Evolutionary conservation across 2,888 invertebrate species (phyloP).

Genomic region (Lasioglossum villosulum): DNA sequence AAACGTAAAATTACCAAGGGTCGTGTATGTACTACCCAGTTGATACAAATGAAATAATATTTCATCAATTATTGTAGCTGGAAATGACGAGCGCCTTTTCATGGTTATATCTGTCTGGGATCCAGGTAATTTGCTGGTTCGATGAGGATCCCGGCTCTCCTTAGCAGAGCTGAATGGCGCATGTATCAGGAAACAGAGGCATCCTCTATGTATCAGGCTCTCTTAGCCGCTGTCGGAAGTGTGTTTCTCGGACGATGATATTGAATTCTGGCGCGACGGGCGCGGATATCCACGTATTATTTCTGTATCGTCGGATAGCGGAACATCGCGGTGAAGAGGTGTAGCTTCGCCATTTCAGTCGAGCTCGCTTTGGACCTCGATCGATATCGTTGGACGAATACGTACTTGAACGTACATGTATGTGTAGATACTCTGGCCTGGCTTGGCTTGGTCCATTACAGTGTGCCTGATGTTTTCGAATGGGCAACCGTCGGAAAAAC

Average conservation of each 20-base stretch:
- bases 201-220: slow-evolving; percentile 1
- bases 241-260: slow-evolving; percentile 16
- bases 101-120: no score
- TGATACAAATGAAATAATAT: not conserved
- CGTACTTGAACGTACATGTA: slow-evolving; percentile 17
- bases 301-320: slow-evolving; percentile 37
- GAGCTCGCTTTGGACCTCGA: slow-evolving; percentile 41
- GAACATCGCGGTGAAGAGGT: slow-evolving; percentile 24
- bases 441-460: slow-evolving; percentile 46
- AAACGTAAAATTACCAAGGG: not conserved
- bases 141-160: not conserved
- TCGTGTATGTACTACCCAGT: not conserved
- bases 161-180: not conserved
- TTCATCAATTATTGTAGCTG: not conserved
- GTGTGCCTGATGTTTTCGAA: slow-evolving; percentile 45
- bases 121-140: not conserved
- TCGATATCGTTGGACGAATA: slow-evolving; percentile 53
- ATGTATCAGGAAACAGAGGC: not conserved
- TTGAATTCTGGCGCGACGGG: slow-evolving; percentile 24
- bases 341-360: slow-evolving; percentile 35
- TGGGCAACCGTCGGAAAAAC: slow-evolving; percentile 40
- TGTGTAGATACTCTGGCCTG: slow-evolving; percentile 19
- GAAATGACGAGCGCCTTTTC: no score
- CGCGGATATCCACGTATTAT: slow-evolving; percentile 44
- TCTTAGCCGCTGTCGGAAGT: slow-evolving; percentile 18